phyloP scores from a whole-genome alignment of 64 coral and sea anemone species.

The Pocillopora damicornis region DNA sequence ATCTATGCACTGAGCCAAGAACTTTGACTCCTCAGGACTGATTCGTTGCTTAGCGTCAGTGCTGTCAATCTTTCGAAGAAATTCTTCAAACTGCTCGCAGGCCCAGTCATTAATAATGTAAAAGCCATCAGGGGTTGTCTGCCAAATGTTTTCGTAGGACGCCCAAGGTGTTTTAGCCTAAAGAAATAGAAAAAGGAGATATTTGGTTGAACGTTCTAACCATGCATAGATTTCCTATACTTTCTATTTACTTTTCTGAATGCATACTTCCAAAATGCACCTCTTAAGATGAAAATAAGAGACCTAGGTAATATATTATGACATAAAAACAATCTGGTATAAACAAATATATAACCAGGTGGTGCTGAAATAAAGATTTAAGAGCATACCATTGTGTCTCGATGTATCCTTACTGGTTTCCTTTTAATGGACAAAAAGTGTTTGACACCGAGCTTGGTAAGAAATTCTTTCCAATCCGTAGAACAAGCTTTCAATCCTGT shows the following conservation, averaged over 20 bases:
- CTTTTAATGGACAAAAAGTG: conserved; percentile 76
- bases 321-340: too few species aligned
- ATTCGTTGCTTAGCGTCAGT: not conserved
- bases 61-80: not conserved
- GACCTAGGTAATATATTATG: too few species aligned
- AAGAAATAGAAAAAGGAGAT: not conserved
- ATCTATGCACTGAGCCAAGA: conserved; percentile 44
- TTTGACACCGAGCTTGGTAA: conserved; percentile 73
- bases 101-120: conserved; percentile 71
- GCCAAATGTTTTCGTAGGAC: conserved; percentile 50
- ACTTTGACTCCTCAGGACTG: not conserved
- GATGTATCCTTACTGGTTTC: conserved; percentile 53
- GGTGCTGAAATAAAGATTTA: not conserved
- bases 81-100: conserved; percentile 66
- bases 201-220: not conserved
- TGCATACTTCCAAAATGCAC: too few species aligned
- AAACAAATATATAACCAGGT: not conserved
- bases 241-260: too few species aligned
- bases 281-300: too few species aligned
- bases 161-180: conserved; percentile 69
- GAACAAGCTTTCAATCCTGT: conserved; percentile 4
- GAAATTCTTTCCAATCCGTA: conserved; percentile 71
- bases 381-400: conserved; percentile 36
- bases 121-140: conserved; percentile 39
- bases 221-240: not conserved